Conservation (phyloP, 2,888 invertebrate genomes). For the Plebejus melissa region DNA sequence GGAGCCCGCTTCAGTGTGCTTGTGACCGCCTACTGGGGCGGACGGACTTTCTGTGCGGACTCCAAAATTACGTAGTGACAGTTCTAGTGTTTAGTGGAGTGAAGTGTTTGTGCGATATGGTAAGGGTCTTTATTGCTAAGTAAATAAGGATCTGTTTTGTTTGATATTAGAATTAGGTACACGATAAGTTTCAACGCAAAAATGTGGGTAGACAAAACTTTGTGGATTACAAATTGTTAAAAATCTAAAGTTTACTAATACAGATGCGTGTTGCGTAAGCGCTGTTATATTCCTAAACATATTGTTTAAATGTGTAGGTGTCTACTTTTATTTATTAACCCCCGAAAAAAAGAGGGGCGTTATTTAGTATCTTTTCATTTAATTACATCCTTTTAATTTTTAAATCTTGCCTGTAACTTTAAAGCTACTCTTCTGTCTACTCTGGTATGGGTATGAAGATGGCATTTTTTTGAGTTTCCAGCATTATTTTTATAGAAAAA, state of each 20-base stretch:
- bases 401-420: neutral
- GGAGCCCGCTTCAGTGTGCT: conserved; percentile 52
- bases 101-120: conserved; percentile 29
- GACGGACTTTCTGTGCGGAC: conserved; percentile 31
- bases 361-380: no score
- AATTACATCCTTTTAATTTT: neutral
- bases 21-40: conserved; percentile 30
- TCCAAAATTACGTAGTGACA: conserved; percentile 33
- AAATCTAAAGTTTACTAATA: neutral
- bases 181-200: neutral
- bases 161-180: neutral
- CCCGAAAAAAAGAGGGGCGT: no score
- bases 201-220: neutral
- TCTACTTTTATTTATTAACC: no score
- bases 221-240: neutral
- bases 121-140: conserved; percentile 2
- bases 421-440: no score
- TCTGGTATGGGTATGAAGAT: no score
- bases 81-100: conserved; percentile 33
- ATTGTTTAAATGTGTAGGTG: no score
- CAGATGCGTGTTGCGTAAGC: no score
- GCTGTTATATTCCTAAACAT: no score
- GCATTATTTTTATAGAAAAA: no score
- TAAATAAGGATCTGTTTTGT: neutral
- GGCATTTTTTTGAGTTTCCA: no score